phyloP scores from a whole-genome alignment of 2,113 vertebrate species.

The Zingel zingel region DNA sequence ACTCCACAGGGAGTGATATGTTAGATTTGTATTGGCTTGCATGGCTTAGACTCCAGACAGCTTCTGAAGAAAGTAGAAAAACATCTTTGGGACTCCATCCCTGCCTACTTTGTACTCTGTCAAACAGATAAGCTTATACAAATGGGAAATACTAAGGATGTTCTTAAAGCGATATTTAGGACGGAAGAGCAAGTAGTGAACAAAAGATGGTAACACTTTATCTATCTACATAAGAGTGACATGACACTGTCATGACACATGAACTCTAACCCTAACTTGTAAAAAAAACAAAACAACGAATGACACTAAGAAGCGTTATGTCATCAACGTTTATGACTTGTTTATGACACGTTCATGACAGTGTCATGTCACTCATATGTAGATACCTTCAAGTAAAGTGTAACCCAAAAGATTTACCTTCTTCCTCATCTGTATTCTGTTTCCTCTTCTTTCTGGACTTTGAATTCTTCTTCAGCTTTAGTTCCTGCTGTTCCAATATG shows the following conservation, averaged over 20 bases:
- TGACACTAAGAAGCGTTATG: too few species aligned
- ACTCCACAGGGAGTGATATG: slow-evolving; percentile 63
- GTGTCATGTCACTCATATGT: too few species aligned
- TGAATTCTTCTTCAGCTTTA: slow-evolving; percentile 92
- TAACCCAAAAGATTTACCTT: slow-evolving; percentile 65
- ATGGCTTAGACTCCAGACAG: slow-evolving; percentile 19
- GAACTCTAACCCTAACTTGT: too few species aligned
- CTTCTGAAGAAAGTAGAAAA: slow-evolving; percentile 48
- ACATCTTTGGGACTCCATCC: slow-evolving; percentile 27
- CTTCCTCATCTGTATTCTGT: slow-evolving; percentile 90
- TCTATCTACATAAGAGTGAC: too few species aligned
- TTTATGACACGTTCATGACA: too few species aligned
- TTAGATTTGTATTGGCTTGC: slow-evolving; percentile 53
- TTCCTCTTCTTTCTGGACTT: slow-evolving; percentile 95
- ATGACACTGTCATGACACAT: too few species aligned
- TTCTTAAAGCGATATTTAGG: not conserved
- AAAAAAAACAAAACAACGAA: too few species aligned
- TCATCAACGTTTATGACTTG: too few species aligned
- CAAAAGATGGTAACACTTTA: not conserved
- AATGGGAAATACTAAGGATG: slow-evolving; percentile 12
- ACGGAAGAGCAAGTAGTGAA: not conserved
- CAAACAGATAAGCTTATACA: slow-evolving; percentile 36
- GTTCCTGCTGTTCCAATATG: slow-evolving; percentile 90
- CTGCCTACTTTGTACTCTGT: slow-evolving; percentile 14
- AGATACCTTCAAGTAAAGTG: too few species aligned